phyloP scores from a whole-genome alignment of 1,140 invertebrate genomes.

The Drosophila equinoxialis region DNA sequence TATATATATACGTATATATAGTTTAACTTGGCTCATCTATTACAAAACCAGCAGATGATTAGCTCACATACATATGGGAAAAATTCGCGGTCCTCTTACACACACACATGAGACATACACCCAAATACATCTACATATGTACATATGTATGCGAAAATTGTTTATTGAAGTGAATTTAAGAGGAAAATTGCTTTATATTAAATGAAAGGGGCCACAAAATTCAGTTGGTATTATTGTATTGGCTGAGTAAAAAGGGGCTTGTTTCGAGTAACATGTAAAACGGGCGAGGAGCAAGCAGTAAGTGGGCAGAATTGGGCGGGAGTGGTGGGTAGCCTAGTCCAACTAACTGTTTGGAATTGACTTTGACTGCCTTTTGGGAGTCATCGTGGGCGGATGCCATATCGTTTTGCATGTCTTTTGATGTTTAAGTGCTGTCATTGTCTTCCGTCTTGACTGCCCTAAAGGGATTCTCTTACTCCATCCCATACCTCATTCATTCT shows the following conservation, averaged over 20 bases:
- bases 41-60: slow-evolving; percentile 15
- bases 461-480: slow-evolving; percentile 28
- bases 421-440: slow-evolving; percentile 51
- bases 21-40: slow-evolving; percentile 17
- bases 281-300: background rate
- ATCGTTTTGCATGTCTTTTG: slow-evolving; percentile 26
- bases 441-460: slow-evolving; percentile 48
- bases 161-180: slow-evolving; percentile 78
- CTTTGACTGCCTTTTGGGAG: slow-evolving; percentile 13
- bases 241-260: slow-evolving; percentile 5
- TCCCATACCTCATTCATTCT: background rate
- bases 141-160: slow-evolving; percentile 52
- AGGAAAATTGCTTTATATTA: slow-evolving; percentile 79
- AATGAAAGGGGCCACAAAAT: slow-evolving; percentile 52
- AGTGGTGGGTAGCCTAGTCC: background rate
- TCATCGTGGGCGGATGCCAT: slow-evolving; percentile 13
- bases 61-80: background rate
- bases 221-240: slow-evolving; percentile 12
- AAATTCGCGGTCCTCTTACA: background rate
- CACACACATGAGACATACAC: background rate
- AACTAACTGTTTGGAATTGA: slow-evolving; percentile 17
- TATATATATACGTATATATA: background rate
- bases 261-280: background rate
- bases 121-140: slow-evolving; percentile 24
- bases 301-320: background rate